Evolutionary conservation across 2,113 vertebrate genomes (phyloP).

Genomic region (Sinosuthora webbiana): DNA sequence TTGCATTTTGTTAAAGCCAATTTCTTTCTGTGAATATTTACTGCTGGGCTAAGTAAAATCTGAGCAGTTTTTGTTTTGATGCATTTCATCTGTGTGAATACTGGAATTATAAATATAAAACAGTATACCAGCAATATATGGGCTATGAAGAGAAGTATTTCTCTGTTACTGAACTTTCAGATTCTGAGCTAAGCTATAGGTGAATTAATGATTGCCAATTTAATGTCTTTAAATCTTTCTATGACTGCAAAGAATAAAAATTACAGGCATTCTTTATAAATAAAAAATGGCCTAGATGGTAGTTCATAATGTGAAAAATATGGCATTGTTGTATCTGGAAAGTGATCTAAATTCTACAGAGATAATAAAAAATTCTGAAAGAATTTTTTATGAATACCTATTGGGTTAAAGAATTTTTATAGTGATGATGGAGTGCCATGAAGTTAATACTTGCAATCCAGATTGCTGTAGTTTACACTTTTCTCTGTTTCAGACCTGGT

Average conservation of each 20-base stretch:
- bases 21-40: conserved; percentile 44
- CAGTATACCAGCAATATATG: conserved; percentile 73
- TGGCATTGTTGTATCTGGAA: conserved; percentile 52
- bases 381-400: conserved; percentile 63
- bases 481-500: conserved; percentile 75
- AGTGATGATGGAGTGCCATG: conserved; percentile 80
- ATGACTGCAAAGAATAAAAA: conserved; percentile 51
- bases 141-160: conserved; percentile 51
- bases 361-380: conserved; percentile 45
- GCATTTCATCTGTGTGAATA: conserved; percentile 61
- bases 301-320: conserved; percentile 39
- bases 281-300: not conserved
- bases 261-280: conserved; percentile 53
- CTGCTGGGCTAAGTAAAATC: conserved; percentile 46
- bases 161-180: conserved; percentile 55
- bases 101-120: conserved; percentile 40
- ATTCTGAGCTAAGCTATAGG: conserved; percentile 49
- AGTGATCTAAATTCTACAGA: conserved; percentile 52
- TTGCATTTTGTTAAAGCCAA: conserved; percentile 3
- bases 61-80: conserved; percentile 39
- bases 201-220: conserved; percentile 39
- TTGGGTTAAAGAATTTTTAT: conserved; percentile 72
- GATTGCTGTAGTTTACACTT: conserved; percentile 91
- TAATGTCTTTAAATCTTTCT: conserved; percentile 62
- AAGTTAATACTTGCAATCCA: conserved; percentile 83